Base-by-base conservation (phyloP, 2,888 invertebrate species). In the Eupithecia centaureata region DNA sequence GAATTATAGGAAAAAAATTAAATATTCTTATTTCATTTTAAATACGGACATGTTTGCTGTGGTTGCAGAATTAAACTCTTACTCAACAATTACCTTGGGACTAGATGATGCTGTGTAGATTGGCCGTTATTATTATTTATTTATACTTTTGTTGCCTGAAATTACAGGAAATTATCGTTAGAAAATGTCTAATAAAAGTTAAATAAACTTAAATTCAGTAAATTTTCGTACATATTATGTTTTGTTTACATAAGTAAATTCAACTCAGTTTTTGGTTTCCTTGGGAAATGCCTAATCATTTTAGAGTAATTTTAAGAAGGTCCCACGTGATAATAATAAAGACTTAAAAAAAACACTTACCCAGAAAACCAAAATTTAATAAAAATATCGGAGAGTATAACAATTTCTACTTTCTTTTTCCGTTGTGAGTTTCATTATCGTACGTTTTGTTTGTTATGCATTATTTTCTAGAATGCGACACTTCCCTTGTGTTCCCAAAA, bases 181-280 rank as follows among this genome's bases (percentile, higher is more conserved):
- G 18, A 42, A 18, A 22, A 22, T 47, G 47, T 22, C 2, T 22
- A 12, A 18, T 4, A 0, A 47, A 1, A 52, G 12, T 5, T 15
- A 13, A 27, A 52, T 22, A 27, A 10, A 25, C 10, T 52, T 1
- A 27, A 25, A 15, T 15, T 22, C 15, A 56, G 47, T 47, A 57
- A 57, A 47, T 22, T 10, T 5, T 63, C 47, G 68, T 68, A 68
- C 15, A 12, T 28, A n/a, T 58, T 51, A 7, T n/a, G n/a, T 1
- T 15, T 25, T 58, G 2, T 65, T 67, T 72, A 38, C 68, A 70
- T 67, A 25, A 25, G 42, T 25, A 42, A 30, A 60, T 54, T 72
- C 69, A 72, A 63, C 51, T 74, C 74, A 72, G 68, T 71, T 69
- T 73, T 67, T 67, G 72, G 70, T 72, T 74, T 32, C 18, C 1